Conservation (phyloP, 2,113 vertebrate species). For the Brachyhypopomus gauderio region DNA sequence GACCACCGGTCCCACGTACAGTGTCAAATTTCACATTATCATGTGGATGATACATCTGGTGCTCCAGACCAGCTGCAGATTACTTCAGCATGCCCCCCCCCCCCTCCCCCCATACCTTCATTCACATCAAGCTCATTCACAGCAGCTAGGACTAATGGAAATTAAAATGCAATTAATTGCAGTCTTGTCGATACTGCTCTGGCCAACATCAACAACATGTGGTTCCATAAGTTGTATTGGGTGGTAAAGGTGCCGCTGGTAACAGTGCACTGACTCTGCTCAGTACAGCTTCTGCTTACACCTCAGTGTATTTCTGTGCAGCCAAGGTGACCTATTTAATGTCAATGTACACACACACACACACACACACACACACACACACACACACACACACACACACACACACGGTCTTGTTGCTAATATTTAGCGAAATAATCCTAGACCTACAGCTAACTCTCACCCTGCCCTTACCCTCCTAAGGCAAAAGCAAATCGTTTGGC, state of each 20-base stretch:
- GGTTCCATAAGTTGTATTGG: background rate
- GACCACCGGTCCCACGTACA: background rate
- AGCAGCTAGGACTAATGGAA: background rate
- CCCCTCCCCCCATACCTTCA: background rate
- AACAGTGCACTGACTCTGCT: background rate
- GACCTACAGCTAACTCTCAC: no score
- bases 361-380: background rate
- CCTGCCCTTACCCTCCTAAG: no score
- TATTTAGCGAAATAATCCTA: no score
- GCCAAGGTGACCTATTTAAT: constrained; percentile 63
- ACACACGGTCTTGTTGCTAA: no score
- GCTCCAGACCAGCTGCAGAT: no score
- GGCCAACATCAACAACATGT: no score
- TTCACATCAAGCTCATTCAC: background rate
- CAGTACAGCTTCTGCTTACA: constrained; percentile 13
- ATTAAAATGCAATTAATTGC: background rate
- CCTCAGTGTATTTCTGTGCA: constrained; percentile 42
- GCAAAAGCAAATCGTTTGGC: no score
- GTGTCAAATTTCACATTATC: no score
- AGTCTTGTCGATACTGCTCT: background rate
- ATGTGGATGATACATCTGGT: no score
- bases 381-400: background rate
- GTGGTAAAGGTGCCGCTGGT: background rate
- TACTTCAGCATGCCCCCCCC: background rate
- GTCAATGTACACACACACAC: constrained; percentile 40